phyloP scores from a whole-genome alignment of 2,113 vertebrate genomes.

The Boulengeromyrus knoepffleri region DNA sequence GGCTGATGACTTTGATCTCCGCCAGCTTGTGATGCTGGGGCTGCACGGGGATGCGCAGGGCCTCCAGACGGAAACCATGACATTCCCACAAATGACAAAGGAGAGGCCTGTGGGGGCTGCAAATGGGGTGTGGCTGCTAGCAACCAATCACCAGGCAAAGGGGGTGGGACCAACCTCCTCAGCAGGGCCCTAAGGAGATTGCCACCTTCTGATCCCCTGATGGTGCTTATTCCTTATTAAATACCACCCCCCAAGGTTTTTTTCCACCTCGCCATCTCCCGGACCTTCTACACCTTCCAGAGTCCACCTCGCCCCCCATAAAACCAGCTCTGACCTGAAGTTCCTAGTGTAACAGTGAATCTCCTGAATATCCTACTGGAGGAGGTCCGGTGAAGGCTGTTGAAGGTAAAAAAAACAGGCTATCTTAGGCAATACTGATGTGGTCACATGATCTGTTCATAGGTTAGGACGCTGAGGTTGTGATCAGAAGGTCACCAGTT shows the following conservation, averaged over 20 bases:
- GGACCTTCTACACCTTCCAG: background rate
- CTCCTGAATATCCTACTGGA: background rate
- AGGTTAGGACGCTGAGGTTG: background rate
- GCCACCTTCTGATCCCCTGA: background rate
- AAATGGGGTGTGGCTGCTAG: background rate
- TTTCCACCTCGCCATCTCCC: background rate
- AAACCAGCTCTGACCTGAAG: background rate
- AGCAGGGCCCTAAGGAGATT: background rate
- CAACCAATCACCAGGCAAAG: background rate
- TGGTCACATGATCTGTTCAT: background rate
- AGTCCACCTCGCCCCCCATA: background rate
- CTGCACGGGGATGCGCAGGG: background rate
- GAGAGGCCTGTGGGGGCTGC: background rate
- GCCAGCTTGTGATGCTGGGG: background rate
- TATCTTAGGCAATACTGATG: background rate
- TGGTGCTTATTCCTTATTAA: background rate
- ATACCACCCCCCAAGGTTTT: background rate
- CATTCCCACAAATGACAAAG: background rate
- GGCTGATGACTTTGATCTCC: constrained; percentile 14
- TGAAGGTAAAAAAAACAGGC: background rate
- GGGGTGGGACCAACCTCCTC: background rate
- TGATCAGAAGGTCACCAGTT: background rate
- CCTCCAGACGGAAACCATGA: background rate
- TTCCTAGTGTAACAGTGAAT: background rate
- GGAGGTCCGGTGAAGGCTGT: background rate